phyloP scores from a whole-genome alignment of 2,797 vertebrate species.

The Epinephelus malabaricus region DNA sequence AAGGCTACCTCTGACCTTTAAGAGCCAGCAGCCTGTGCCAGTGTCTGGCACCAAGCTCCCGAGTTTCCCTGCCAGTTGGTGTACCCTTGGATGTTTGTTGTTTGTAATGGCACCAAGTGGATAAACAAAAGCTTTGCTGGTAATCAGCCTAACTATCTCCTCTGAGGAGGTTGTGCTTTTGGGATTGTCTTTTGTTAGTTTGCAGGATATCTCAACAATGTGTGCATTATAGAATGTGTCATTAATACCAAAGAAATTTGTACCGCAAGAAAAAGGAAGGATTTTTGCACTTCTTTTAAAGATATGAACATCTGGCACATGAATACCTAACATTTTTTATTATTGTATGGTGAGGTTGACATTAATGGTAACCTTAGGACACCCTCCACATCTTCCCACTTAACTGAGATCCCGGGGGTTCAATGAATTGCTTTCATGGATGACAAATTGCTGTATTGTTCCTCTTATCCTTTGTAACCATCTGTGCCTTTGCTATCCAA shows the following conservation, averaged over 20 bases:
- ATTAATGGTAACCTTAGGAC: not conserved
- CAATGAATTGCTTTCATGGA: conserved; percentile 26
- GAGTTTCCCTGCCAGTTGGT: conserved; percentile 14
- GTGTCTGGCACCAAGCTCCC: conserved; percentile 7
- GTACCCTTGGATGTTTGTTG: conserved; percentile 11
- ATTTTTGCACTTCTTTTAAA: not conserved
- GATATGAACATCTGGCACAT: not conserved
- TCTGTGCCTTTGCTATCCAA: conserved; percentile 27
- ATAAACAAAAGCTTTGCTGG: conserved; percentile 22
- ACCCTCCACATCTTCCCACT: conserved; percentile 11
- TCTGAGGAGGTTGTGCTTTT: not conserved
- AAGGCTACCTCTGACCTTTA: conserved; percentile 48
- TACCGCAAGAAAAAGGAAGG: not conserved
- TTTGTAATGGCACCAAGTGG: conserved; percentile 21
- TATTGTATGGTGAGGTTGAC: not conserved
- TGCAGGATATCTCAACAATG: not conserved
- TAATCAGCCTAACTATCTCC: conserved; percentile 24
- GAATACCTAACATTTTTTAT: not conserved
- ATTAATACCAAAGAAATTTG: not conserved
- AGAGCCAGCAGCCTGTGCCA: conserved; percentile 7
- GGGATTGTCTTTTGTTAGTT: not conserved
- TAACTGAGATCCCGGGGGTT: conserved; percentile 1
- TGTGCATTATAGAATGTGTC: not conserved
- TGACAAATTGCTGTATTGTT: conserved; percentile 53
- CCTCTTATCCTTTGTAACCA: conserved; percentile 39